Conservation (phyloP, 2,888 invertebrate species). For the Merodon equestris region DNA sequence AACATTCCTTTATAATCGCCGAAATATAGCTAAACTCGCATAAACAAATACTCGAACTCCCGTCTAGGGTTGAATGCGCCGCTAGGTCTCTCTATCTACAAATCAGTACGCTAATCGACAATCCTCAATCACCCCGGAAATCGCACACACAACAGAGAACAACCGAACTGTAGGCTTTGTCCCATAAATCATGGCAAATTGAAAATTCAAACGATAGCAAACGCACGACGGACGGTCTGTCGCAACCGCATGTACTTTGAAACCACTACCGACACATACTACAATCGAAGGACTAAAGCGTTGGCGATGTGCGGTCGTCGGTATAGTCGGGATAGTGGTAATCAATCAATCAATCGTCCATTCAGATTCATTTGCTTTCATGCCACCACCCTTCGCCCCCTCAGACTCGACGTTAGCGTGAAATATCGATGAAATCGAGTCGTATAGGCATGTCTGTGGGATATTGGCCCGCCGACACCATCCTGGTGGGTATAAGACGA, state of each 20-base stretch:
- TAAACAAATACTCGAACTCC: no score
- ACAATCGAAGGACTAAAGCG: slow-evolving; percentile 12
- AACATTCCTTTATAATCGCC: no score
- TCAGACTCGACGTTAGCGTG: not conserved
- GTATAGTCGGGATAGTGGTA: slow-evolving; percentile 28
- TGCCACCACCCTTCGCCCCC: not conserved
- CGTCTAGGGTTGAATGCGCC: no score
- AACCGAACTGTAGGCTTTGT: no score
- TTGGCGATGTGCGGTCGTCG: not conserved
- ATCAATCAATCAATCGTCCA: slow-evolving; percentile 47
- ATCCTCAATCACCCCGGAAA: slow-evolving; percentile 31
- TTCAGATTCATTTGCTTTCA: slow-evolving; percentile 30
- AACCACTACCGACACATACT: slow-evolving; percentile 5
- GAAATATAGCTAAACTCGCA: no score
- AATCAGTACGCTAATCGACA: slow-evolving; percentile 50
- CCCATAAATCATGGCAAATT: slow-evolving; percentile 53
- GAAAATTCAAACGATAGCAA: slow-evolving; percentile 35
- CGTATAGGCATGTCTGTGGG: no score
- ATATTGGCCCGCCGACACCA: no score
- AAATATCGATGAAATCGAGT: not conserved
- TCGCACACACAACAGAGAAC: not conserved
- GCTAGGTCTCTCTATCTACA: not conserved
- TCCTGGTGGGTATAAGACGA: no score
- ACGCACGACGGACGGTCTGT: not conserved
- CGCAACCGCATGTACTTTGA: slow-evolving; percentile 2